phyloP scores from a whole-genome alignment of 2,113 vertebrate species.

The Capreolus pygargus region DNA sequence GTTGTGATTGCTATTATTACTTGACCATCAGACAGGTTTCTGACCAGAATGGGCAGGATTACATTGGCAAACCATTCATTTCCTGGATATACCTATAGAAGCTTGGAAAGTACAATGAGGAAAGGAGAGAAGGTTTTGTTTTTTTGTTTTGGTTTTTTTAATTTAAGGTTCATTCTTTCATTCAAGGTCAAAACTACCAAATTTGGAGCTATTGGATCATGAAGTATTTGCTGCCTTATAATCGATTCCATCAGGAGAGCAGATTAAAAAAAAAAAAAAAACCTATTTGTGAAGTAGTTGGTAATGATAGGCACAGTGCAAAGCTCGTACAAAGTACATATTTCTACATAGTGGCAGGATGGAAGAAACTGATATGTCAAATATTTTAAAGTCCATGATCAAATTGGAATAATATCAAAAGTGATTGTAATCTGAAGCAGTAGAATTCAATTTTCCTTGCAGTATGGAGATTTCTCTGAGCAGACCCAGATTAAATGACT shows the following conservation, averaged over 20 bases:
- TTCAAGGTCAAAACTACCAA: background rate
- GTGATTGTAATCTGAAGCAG: constrained; percentile 45
- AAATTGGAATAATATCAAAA: constrained; percentile 59
- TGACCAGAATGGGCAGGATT: background rate
- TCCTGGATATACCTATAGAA: background rate
- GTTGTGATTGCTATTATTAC: background rate
- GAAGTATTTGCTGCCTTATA: background rate
- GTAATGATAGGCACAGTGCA: background rate
- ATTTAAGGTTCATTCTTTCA: background rate
- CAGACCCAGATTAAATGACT: constrained; percentile 43
- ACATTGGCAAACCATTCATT: background rate
- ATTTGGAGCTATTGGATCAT: background rate
- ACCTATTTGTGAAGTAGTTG: background rate
- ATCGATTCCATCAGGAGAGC: background rate
- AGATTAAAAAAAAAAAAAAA: background rate
- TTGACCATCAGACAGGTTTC: background rate
- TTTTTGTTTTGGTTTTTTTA: background rate
- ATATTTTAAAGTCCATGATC: constrained; percentile 46
- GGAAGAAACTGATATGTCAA: constrained; percentile 48
- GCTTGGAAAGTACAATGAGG: background rate
- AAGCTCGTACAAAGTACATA: constrained; percentile 33
- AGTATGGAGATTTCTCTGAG: constrained; percentile 54
- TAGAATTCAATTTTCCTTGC: constrained; percentile 60
- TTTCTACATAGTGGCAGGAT: background rate
- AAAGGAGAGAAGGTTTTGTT: background rate